Percentiles rank a stretch among this genome's conserved stretches.
These are phyloP conservation scores for Congeria kusceri DNA, from an alignment of 2,888 invertebrate species.

Conservation along the genomic window DNA sequence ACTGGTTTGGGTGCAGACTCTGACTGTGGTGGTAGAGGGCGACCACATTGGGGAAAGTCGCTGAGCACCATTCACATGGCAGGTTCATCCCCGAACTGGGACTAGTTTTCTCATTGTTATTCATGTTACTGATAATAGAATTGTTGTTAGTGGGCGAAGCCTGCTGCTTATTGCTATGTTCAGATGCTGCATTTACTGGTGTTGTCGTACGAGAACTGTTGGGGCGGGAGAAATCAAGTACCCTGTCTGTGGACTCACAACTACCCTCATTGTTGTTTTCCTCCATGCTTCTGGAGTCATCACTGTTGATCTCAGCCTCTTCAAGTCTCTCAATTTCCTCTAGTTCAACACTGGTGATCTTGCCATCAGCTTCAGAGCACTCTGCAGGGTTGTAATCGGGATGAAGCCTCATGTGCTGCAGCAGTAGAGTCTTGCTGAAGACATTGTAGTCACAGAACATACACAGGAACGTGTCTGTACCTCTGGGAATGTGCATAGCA, in stretches of 20 bases:
- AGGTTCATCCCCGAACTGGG: conserved; percentile 32
- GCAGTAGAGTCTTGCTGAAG: conserved; percentile 72
- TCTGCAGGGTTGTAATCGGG: conserved; percentile 77
- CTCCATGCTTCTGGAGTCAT: conserved; percentile 42
- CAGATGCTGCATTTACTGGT: conserved; percentile 6
- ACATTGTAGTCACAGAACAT: conserved; percentile 79
- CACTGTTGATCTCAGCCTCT: conserved; percentile 52
- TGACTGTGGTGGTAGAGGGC: conserved; percentile 80
- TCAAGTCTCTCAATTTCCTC: conserved; percentile 63
- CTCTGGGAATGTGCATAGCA: conserved; percentile 74
- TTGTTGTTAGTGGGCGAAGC: conserved; percentile 30
- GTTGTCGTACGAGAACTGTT: conserved; percentile 38
- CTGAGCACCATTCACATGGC: conserved; percentile 82
- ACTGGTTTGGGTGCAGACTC: conserved; percentile 75
- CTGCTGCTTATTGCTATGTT: conserved; percentile 17
- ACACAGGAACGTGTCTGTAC: conserved; percentile 72
- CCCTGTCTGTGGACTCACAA: conserved; percentile 27
- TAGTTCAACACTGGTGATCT: conserved; percentile 51
- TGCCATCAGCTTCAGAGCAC: conserved; percentile 63
- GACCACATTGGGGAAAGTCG: conserved; percentile 76
- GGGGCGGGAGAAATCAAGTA: conserved; percentile 24
- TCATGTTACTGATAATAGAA: conserved; percentile 33
- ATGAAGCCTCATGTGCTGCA: conserved; percentile 79
- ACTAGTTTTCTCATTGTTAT: conserved; percentile 26
- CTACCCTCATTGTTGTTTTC: conserved; percentile 62